Conservation (phyloP, 2,888 invertebrate species). For the Isotomurus palustris region DNA sequence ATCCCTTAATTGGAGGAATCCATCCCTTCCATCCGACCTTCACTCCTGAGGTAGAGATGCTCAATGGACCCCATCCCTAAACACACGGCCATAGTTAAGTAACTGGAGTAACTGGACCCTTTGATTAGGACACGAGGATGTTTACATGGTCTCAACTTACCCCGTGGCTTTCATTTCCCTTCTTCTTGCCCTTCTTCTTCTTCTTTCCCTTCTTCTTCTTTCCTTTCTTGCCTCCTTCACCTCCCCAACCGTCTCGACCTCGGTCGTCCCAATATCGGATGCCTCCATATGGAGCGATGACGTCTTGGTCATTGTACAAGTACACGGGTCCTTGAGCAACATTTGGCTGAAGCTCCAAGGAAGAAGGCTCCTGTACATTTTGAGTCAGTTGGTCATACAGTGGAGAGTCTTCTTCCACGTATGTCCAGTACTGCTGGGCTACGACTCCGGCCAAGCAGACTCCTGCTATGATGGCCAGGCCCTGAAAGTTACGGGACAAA, state of each 20-base stretch:
- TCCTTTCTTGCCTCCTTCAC: constrained; percentile 15
- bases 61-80: constrained; percentile 24
- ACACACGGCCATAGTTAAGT: background rate
- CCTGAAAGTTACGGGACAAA: too few species aligned
- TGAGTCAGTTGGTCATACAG: too few species aligned
- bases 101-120: background rate
- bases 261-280: constrained; percentile 1
- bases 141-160: too few species aligned
- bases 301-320: background rate
- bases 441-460: constrained; percentile 25
- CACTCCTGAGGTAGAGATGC: constrained; percentile 23
- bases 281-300: background rate
- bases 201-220: constrained; percentile 23
- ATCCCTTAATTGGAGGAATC: constrained; percentile 31
- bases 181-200: constrained; percentile 26
- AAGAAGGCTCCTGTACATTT: too few species aligned
- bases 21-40: constrained; percentile 34
- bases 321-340: too few species aligned
- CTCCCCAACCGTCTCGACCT: constrained; percentile 7
- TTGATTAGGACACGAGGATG: too few species aligned
- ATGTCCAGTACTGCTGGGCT: constrained; percentile 27
- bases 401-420: constrained; percentile 21
- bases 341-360: too few species aligned
- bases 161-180: constrained; percentile 8
- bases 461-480: constrained; percentile 23